Percentiles rank a stretch among this genome's conserved stretches.
phyloP scores from a whole-genome alignment of 64 coral and sea anemone species.

The Stylophora pistillata region DNA sequence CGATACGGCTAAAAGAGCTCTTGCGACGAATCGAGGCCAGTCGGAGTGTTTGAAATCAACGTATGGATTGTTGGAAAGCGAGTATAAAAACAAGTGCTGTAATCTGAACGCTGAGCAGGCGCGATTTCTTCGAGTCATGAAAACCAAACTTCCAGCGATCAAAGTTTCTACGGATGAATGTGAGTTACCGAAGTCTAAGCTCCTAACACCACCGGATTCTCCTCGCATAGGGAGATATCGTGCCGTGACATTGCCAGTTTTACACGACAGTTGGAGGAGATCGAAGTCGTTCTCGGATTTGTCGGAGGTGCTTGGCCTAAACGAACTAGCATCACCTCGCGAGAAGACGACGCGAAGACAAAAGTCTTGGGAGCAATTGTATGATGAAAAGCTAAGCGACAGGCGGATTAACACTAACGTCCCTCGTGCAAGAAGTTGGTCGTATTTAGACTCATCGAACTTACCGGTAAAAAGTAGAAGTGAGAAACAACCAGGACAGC shows the following conservation, averaged over 20 bases:
- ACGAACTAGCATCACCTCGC: neutral
- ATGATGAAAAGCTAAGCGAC: neutral
- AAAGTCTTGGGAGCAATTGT: neutral
- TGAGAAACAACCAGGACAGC: neutral
- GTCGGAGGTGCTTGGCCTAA: neutral
- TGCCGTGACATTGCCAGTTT: neutral
- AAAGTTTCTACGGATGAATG: slow-evolving; percentile 9
- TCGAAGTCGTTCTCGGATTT: slow-evolving; percentile 9
- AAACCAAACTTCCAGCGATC: slow-evolving; percentile 33
- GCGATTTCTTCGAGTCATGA: slow-evolving; percentile 5
- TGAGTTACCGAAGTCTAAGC: neutral
- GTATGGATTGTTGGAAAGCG: neutral
- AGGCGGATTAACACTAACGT: neutral
- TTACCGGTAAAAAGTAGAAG: neutral
- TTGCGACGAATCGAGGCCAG: slow-evolving; percentile 19
- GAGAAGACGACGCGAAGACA: neutral
- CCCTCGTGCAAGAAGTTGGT: neutral
- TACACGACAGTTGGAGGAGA: neutral
- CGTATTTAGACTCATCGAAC: neutral
- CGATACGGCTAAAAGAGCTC: slow-evolving; percentile 6
- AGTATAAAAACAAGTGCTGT: slow-evolving; percentile 2
- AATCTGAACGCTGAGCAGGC: slow-evolving; percentile 15
- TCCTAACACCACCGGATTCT: neutral
- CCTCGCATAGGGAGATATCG: neutral
- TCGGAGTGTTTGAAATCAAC: slow-evolving; percentile 22